A percentile compares a stretch with the other conserved stretches of the same genome.
phyloP scores from a whole-genome alignment of 2,888 invertebrate species.

The Melipona beecheii region DNA sequence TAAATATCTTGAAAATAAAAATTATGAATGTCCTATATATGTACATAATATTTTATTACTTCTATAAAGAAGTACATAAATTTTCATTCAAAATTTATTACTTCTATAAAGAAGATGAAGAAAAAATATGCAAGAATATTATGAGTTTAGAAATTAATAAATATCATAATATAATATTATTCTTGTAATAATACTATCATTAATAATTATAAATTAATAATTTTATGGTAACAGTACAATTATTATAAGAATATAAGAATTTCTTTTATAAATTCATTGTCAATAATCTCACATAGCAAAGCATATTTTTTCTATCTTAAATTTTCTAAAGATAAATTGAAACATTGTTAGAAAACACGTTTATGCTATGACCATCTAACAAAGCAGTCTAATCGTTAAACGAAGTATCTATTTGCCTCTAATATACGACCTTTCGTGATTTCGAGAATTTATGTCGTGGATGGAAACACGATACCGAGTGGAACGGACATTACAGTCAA shows the following conservation, averaged over 20 bases:
- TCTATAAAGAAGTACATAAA: not conserved
- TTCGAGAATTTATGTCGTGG: slow-evolving; percentile 44
- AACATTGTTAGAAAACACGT: not conserved
- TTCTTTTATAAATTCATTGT: not conserved
- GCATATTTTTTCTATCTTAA: not conserved
- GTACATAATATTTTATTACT: not conserved
- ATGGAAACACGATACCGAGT: slow-evolving; percentile 33
- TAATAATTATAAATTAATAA: not conserved
- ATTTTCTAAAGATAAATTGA: not conserved
- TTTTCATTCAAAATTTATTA: not conserved
- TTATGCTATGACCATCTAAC: not conserved
- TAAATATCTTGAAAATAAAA: not conserved
- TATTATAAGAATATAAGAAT: not conserved
- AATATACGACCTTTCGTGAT: slow-evolving; percentile 51
- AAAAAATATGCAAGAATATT: not conserved
- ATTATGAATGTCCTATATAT: not conserved
- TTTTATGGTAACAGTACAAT: not conserved
- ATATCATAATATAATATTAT: not conserved
- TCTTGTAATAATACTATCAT: too few species aligned
- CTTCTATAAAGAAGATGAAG: not conserved
- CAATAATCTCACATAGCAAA: not conserved
- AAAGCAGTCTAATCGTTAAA: slow-evolving; percentile 8
- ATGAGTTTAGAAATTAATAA: not conserved
- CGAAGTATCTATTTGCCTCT: slow-evolving; percentile 18
- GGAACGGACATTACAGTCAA: slow-evolving; percentile 61